Evolutionary conservation across 2,797 vertebrate species (phyloP), one percentile per base, ranked within the genome.

Genomic region (Sebastes cheni): DNA sequence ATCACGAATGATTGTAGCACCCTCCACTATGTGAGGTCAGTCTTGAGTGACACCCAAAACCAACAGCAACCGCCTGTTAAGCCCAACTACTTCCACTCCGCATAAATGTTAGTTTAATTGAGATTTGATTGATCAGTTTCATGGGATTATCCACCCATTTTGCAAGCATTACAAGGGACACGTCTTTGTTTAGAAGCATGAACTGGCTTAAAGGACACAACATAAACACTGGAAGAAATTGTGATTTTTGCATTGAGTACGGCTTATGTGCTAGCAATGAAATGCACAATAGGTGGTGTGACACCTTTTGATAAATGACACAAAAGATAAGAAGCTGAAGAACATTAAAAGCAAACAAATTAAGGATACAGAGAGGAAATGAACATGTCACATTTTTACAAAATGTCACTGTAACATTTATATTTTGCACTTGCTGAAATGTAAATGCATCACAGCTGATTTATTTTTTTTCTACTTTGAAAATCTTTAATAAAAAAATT

Each of bases 31-130:
- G 6, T 54, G 4, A 1, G 62, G 34, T 72, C 79, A 23, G 65
- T 75, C 55, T 78, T 77, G 58, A 18, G 7, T 72, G 55, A 46
- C 50, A 70, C 72, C 88, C 73, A 88, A 79, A 90, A 55, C 42
- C 46, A 89, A 86, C 39, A 83, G 59, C 77, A 78, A 68, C 60
- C 50, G 3, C 65, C 70, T 23, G 0, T 80, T 74, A 62, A 42
- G 0, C 36, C 9, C 10, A 78, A 22, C 56, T 23, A 10, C 60
- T 62, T 18, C 50, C 22, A 65, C 4, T n/a, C 4, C 8, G 25
- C 16, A 29, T 11, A 46, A 46, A 77, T 68, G 64, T 76, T 85
- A 18, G 27, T 65, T 79, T 83, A 64, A 83, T 75, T 55, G 30
- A 23, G 10, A 25, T 27, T 67, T 78, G 22, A 72, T 68, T 3